Conservation (phyloP, 1,140 invertebrate species). For the Sweltsa coloradensis region DNA sequence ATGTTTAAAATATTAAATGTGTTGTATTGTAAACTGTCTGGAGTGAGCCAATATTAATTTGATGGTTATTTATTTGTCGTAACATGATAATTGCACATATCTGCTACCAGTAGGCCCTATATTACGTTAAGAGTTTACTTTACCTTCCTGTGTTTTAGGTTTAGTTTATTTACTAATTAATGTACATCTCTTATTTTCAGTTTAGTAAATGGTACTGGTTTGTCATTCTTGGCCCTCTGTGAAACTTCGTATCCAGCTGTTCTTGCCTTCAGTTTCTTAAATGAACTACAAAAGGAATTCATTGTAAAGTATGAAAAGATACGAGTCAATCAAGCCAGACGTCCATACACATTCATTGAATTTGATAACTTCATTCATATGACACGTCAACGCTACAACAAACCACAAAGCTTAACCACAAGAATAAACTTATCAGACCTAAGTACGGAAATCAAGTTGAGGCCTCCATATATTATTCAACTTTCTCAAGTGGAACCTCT, state of each 20-base stretch:
- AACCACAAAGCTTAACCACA: slow-evolving; percentile 28
- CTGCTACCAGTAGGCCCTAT: too few relatives aligned
- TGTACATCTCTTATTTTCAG: slow-evolving; percentile 24
- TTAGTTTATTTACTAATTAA: too few relatives aligned
- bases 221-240: slow-evolving; percentile 30
- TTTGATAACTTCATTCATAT: slow-evolving; percentile 33
- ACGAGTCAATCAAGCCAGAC: slow-evolving; percentile 24
- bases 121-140: too few relatives aligned
- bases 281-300: slow-evolving; percentile 34
- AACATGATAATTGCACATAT: too few relatives aligned
- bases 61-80: too few relatives aligned
- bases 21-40: too few relatives aligned
- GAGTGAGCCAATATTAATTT: too few relatives aligned
- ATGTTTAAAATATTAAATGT: too few relatives aligned
- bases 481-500: slow-evolving; percentile 24
- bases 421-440: slow-evolving; percentile 29
- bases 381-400: slow-evolving; percentile 30
- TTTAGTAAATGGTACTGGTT: slow-evolving; percentile 27
- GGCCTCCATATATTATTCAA: slow-evolving; percentile 27
- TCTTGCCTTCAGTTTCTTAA: slow-evolving; percentile 33
- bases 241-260: slow-evolving; percentile 29
- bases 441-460: slow-evolving; percentile 27
- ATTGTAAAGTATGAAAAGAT: slow-evolving; percentile 25
- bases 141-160: too few relatives aligned
- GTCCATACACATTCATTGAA: slow-evolving; percentile 33